phyloP scores from a whole-genome alignment of 2,113 vertebrate genomes.

The Pycnonotus jocosus region DNA sequence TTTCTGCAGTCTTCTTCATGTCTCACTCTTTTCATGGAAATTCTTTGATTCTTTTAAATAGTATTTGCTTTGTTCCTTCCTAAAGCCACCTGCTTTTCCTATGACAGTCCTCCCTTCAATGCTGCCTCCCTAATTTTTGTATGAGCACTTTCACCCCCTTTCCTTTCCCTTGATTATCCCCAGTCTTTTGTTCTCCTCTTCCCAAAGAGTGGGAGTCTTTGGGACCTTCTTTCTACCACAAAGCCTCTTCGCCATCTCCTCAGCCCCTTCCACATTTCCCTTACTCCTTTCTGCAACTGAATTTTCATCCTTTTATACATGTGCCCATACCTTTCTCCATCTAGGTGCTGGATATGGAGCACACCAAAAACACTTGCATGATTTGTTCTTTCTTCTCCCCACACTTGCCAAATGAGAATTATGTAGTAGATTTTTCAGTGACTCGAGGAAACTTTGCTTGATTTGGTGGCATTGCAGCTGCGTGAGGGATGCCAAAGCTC shows the following conservation, averaged over 20 bases:
- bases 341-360: not conserved
- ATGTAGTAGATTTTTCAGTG: not conserved
- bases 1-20: not conserved
- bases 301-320: not conserved
- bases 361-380: not conserved
- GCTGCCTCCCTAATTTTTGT: not conserved
- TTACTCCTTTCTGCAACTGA: not conserved
- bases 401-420: not conserved
- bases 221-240: not conserved
- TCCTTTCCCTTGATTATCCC: not conserved
- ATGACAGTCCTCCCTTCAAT: not conserved
- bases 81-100: not conserved
- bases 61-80: not conserved
- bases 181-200: not conserved
- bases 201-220: not conserved
- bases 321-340: not conserved
- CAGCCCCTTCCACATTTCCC: not conserved
- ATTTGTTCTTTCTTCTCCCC: not conserved
- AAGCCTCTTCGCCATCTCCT: not conserved
- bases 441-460: not conserved
- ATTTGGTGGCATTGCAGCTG: not conserved
- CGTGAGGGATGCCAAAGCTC: not conserved
- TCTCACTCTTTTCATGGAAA: not conserved
- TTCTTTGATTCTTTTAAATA: not conserved
- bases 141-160: not conserved